Evolutionary conservation across 2,113 vertebrate species (phyloP).

Genomic region (Calypte anna): DNA sequence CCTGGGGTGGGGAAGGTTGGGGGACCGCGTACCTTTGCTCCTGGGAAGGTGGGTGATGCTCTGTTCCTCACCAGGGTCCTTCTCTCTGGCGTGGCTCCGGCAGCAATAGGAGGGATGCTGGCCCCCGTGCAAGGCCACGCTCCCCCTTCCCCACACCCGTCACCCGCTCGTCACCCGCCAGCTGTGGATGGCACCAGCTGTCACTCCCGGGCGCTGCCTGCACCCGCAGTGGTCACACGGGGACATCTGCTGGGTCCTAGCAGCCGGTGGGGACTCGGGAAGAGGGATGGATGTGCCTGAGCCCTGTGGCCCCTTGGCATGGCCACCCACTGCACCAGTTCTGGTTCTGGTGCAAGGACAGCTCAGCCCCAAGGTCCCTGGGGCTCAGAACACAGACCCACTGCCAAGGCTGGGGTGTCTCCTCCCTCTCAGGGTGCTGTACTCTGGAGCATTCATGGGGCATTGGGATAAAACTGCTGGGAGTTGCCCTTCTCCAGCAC

Average conservation of each 20-base stretch:
- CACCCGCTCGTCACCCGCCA: constrained; percentile 12
- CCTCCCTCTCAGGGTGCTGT: rapidly evolving
- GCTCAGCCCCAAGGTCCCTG: background rate
- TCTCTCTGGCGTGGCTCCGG: rapidly evolving
- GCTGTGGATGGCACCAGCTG: constrained; percentile 73
- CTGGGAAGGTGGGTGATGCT: background rate
- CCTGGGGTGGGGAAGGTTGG: rapidly evolving
- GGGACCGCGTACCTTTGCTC: constrained; percentile 17
- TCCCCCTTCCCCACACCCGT: background rate
- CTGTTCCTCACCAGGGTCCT: background rate
- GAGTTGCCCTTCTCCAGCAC: background rate
- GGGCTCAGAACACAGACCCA: background rate
- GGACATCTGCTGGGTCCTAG: constrained; percentile 71
- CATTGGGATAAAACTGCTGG: rapidly evolving
- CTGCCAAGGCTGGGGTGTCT: background rate
- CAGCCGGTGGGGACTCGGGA: background rate
- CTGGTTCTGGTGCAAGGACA: background rate
- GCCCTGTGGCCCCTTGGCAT: background rate
- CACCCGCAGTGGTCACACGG: background rate
- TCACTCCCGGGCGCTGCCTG: constrained; percentile 58
- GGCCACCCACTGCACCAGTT: too few species aligned
- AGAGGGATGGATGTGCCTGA: rapidly evolving
- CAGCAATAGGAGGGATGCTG: background rate
- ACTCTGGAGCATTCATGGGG: background rate
- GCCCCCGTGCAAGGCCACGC: background rate